Base-by-base conservation (phyloP, 23 tunicate species). In the Styela clava region DNA sequence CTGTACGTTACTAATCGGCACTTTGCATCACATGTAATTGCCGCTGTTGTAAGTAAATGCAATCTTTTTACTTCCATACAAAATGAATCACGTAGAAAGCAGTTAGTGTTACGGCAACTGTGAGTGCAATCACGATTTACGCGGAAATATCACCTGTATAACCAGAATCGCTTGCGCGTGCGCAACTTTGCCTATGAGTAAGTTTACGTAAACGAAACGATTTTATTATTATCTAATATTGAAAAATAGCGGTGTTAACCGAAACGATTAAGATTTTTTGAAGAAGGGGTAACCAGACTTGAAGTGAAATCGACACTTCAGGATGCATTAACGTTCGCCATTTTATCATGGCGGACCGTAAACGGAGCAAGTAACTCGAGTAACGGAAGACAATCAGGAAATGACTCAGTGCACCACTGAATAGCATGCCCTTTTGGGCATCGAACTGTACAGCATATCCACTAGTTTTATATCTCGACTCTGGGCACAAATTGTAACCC, bases 401-500 rank as follows among this genome's bases (percentile, higher is more conserved):
- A 71, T 71, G 77, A 71, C 77, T 71, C 77, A 71, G 34, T 3
- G 77, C 77, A 71, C 77, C 20, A 16, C 35, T 71, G 77, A 71
- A 71, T 71, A 71, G 77, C 77, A 28, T 71, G 77, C 77, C 77
- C 77, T 71, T 71, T 71, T 34, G 18, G 34, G 35, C 77, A 71
- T 71, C 77, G 32, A 71, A 71, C 77, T 71, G 56, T 44, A 12
- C 56, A 5, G 12, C 56, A 44, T 44, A 44, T 44, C 12, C 56
- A 44, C 9, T 44, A 44, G 9, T 44, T 44, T 44, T 44, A 44
- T 44, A 44, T 44, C 56, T 44, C 56, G 56, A 44, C 56, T 44
- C 12, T n/a, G n/a, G n/a, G n/a, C n/a, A n/a, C n/a, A n/a, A n/a
- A n/a, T n/a, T n/a, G n/a, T n/a, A n/a, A n/a, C n/a, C n/a, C n/a